A percentile compares a stretch with the other conserved stretches of the same genome.
Evolutionary conservation across 2,113 vertebrate genomes (phyloP).

Genomic region (Condylura cristata): DNA sequence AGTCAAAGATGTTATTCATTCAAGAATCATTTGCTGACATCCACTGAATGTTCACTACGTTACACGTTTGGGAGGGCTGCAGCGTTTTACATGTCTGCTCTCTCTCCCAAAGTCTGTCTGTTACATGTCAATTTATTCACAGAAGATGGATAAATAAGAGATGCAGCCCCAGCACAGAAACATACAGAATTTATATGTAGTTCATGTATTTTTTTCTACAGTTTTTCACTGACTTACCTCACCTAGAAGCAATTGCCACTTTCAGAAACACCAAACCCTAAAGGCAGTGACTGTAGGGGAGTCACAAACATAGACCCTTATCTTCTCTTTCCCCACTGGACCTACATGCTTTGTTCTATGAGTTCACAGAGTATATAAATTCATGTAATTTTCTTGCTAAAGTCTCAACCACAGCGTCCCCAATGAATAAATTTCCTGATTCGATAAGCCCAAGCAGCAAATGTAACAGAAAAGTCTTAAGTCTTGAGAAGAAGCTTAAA

Average conservation of each 20-base stretch:
- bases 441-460: background rate
- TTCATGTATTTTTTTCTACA: background rate
- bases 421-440: background rate
- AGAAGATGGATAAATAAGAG: background rate
- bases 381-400: background rate
- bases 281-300: background rate
- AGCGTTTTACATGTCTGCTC: background rate
- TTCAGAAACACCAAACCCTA: background rate
- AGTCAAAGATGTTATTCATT: background rate
- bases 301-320: background rate
- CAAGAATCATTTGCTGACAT: background rate
- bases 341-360: background rate
- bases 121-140: background rate
- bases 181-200: background rate
- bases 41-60: background rate
- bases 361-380: background rate
- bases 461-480: background rate
- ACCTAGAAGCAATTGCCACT: background rate
- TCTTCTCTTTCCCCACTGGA: background rate
- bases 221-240: background rate
- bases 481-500: constrained; percentile 24
- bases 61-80: background rate
- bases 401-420: background rate
- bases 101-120: background rate
- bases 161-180: background rate